Evolutionary conservation across 92 coral and sea anemone species (phyloP).

Genomic region (Actinostola sp.): DNA sequence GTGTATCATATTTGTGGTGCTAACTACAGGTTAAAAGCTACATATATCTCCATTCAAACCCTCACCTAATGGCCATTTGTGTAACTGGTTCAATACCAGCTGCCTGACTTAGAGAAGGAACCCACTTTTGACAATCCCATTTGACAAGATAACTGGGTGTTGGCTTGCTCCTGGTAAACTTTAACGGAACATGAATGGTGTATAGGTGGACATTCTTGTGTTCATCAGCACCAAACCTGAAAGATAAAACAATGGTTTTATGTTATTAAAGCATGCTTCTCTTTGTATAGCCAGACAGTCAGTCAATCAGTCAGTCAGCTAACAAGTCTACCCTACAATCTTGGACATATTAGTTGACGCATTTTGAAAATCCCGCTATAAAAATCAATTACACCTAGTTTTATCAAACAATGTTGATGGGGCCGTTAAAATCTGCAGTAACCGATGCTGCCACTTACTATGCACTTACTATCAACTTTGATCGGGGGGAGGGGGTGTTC

Average conservation of each 20-base stretch:
- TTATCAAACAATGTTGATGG: too few species aligned
- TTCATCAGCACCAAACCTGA: slow-evolving; percentile 85
- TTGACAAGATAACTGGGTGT: slow-evolving; percentile 90
- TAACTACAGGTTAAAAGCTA: not conserved
- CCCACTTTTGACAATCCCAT: slow-evolving; percentile 97
- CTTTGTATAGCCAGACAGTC: too few species aligned
- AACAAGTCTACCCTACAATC: too few species aligned
- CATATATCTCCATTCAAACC: not conserved
- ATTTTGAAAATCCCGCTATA: too few species aligned
- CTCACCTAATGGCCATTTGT: slow-evolving; percentile 96
- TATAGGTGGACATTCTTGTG: slow-evolving; percentile 66
- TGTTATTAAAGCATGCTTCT: not conserved
- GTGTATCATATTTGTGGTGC: too few species aligned
- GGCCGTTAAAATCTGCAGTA: too few species aligned
- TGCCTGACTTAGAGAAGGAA: slow-evolving; percentile 81
- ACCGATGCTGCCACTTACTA: too few species aligned
- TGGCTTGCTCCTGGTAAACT: slow-evolving; percentile 86
- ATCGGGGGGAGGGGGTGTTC: too few species aligned
- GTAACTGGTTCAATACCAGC: slow-evolving; percentile 96
- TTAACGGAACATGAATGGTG: slow-evolving; percentile 95
- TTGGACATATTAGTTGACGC: too few species aligned
- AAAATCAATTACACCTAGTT: too few species aligned
- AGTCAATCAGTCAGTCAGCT: too few species aligned
- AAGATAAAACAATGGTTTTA: not conserved
- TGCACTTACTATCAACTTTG: too few species aligned